These are phyloP conservation scores for Misgurnus mizolepis DNA, from an alignment of 2,113 vertebrate genomes.

Conservation along the genomic window DNA sequence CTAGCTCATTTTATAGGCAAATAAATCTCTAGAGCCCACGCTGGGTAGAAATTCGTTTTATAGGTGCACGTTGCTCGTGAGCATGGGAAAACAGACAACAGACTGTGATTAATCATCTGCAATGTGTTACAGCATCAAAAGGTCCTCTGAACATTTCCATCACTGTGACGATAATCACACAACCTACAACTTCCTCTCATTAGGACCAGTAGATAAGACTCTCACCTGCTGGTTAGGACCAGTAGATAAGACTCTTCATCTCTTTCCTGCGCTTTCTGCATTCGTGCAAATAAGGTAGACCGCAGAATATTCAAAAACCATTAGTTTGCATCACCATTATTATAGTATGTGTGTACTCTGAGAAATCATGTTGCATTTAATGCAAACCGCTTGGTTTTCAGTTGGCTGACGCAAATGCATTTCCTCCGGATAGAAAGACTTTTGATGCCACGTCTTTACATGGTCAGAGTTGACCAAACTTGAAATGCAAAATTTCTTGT, in stretches of 20 bases:
- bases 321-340: background rate
- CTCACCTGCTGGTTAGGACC: background rate
- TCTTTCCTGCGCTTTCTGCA: background rate
- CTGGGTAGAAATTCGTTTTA: slow-evolving; percentile 1
- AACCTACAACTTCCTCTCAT: slow-evolving; percentile 29
- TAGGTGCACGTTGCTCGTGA: slow-evolving; percentile 10
- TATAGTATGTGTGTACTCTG: background rate
- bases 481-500: too few relatives aligned
- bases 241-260: background rate
- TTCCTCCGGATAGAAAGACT: background rate
- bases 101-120: slow-evolving; percentile 1
- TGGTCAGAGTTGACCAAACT: too few relatives aligned
- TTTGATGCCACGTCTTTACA: background rate
- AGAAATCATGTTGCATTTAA: background rate
- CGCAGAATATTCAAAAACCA: background rate
- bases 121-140: background rate
- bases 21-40: background rate
- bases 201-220: background rate
- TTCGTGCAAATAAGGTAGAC: background rate
- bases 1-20: slow-evolving; percentile 5
- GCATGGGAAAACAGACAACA: slow-evolving; percentile 26
- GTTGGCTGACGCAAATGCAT: too few relatives aligned
- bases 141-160: background rate
- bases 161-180: background rate
- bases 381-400: background rate